Evolutionary conservation across 2,797 vertebrate species (phyloP).

Genomic region (Dendrocincla tyrannina): DNA sequence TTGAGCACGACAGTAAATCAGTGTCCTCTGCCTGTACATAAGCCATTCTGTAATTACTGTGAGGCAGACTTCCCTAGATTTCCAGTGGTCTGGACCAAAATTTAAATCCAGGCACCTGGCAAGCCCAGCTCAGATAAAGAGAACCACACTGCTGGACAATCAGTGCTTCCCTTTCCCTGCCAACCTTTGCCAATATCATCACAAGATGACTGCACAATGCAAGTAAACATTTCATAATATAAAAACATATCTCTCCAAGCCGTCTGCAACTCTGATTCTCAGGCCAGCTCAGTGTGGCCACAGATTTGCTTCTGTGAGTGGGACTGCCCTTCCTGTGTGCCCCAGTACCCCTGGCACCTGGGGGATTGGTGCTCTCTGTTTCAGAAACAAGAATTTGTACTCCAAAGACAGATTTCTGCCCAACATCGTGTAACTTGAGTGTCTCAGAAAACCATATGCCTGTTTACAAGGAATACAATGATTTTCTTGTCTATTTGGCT

Average conservation of each 20-base stretch:
- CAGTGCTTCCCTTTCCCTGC: background rate
- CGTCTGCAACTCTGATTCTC: background rate
- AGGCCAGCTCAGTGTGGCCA: fast-evolving
- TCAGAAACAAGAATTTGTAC: background rate
- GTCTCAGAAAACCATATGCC: background rate
- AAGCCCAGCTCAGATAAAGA: background rate
- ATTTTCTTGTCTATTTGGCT: background rate
- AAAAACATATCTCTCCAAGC: background rate
- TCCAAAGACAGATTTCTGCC: background rate
- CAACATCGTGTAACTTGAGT: background rate
- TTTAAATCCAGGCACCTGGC: background rate
- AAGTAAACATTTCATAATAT: background rate
- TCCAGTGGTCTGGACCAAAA: background rate
- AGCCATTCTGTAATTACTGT: background rate
- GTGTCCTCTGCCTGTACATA: no score
- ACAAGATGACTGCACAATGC: background rate
- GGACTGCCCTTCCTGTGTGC: background rate
- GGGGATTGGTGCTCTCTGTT: background rate
- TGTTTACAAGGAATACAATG: background rate
- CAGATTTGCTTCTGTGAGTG: background rate
- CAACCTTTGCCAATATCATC: background rate
- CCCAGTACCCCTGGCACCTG: background rate
- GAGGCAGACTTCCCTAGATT: background rate
- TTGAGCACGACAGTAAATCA: background rate
- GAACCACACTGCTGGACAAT: background rate